These are phyloP conservation scores for Gallinago nigripennis DNA, from an alignment of 2,797 vertebrate genomes.

Conservation along the genomic window DNA sequence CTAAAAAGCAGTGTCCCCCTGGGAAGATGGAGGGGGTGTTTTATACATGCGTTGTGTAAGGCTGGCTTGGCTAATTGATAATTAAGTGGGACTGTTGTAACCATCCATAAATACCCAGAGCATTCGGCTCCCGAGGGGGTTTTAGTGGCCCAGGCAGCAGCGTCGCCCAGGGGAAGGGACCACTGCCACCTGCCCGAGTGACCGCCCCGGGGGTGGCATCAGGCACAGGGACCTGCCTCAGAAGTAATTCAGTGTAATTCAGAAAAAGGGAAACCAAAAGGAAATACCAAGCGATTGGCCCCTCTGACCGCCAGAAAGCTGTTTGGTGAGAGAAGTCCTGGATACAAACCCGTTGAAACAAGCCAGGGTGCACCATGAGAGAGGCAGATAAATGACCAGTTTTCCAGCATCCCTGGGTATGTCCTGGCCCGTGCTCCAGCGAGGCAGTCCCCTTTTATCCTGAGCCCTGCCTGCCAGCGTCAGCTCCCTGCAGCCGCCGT, in stretches of 20 bases:
- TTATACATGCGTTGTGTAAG: accelerated
- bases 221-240: not conserved
- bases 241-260: accelerated
- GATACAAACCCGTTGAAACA: not conserved
- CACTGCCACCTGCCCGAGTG: accelerated
- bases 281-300: not conserved
- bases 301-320: not conserved
- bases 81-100: not conserved
- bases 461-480: not conserved
- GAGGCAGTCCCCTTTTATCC: not conserved
- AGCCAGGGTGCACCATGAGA: not conserved
- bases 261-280: not conserved
- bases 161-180: not conserved
- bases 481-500: not conserved
- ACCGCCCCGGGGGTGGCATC: accelerated
- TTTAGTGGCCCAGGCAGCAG: not conserved
- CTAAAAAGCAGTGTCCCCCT: accelerated
- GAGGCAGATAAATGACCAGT: too few relatives aligned
- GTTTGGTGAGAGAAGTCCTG: not conserved
- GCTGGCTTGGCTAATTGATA: not conserved
- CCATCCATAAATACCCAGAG: accelerated
- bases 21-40: not conserved
- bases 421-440: not conserved
- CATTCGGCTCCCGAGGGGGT: accelerated
- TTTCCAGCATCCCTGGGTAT: not conserved